Percentiles rank a stretch among this genome's conserved stretches.
Evolutionary conservation across 2,888 invertebrate species (phyloP).

Genomic region (Eupelmus urozonus): DNA sequence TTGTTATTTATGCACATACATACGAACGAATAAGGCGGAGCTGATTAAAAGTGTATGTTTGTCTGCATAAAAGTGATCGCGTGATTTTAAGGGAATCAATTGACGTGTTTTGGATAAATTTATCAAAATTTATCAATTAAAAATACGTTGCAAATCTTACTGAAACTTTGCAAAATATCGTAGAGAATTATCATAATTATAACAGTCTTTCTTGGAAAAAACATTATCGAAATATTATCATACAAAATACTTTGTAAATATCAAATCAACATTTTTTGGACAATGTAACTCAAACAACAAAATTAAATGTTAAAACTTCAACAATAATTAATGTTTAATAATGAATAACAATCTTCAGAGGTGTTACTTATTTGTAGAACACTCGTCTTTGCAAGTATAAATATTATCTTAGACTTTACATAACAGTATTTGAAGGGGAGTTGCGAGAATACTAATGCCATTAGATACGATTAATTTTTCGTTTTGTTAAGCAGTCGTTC

Average conservation of each 20-base stretch:
- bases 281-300: no score
- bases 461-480: slow-evolving; percentile 30
- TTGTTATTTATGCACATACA: no score
- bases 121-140: no score
- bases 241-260: no score
- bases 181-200: no score
- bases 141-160: no score
- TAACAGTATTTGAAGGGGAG: neutral
- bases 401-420: neutral
- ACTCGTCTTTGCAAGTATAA: neutral
- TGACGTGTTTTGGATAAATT: no score
- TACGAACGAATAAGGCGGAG: neutral
- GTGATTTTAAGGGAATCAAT: neutral
- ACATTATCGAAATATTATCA: neutral
- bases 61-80: neutral
- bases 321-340: neutral
- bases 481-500: slow-evolving; percentile 11
- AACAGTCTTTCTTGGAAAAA: neutral
- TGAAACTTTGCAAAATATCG: no score
- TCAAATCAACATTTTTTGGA: no score
- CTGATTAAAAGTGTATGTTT: neutral
- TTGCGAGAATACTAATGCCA: neutral
- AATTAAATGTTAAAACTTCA: neutral
- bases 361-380: neutral
- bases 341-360: no score